A percentile compares a stretch with the other conserved stretches of the same genome.
phyloP scores from a whole-genome alignment of 1,140 invertebrate genomes.

The Riptortus pedestris region DNA sequence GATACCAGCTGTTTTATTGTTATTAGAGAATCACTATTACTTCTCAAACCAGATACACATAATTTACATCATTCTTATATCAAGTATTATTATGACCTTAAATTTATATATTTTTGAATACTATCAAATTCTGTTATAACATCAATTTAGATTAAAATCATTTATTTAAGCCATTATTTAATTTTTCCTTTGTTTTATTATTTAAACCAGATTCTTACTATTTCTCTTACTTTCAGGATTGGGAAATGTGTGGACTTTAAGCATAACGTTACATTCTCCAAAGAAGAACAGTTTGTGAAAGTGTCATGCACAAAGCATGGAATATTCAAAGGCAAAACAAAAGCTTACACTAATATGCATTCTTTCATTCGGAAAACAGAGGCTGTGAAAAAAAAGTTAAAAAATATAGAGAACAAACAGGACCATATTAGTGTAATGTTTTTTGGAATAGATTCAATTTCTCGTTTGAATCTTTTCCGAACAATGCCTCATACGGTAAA shows the following conservation, averaged over 20 bases:
- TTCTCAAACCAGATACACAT: too few relatives aligned
- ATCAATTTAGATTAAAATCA: too few relatives aligned
- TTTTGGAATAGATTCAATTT: conserved; percentile 77
- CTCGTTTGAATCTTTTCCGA: conserved; percentile 60
- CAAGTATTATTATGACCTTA: too few relatives aligned
- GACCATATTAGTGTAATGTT: conserved; percentile 44
- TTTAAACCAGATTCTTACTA: too few relatives aligned
- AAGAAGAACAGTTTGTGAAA: conserved; percentile 38
- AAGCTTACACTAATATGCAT: conserved; percentile 40
- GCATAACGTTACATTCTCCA: conserved; percentile 35
- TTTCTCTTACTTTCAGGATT: conserved; percentile 34
- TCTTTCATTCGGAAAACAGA: conserved; percentile 27
- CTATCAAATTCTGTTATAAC: too few relatives aligned
- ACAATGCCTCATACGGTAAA: conserved; percentile 61
- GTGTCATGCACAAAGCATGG: conserved; percentile 37
- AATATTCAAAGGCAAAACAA: conserved; percentile 33
- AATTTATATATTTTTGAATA: too few relatives aligned
- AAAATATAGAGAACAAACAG: conserved; percentile 26
- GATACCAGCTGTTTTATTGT: too few relatives aligned
- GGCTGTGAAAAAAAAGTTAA: conserved; percentile 26
- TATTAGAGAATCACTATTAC: too few relatives aligned
- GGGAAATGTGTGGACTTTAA: conserved; percentile 39
- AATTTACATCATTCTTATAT: too few relatives aligned
- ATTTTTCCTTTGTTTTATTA: too few relatives aligned
- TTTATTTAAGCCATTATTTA: too few relatives aligned